Evolutionary conservation across 2,113 vertebrate genomes (phyloP), one percentile per base, ranked within the genome.

Genomic region (Ploceus nigricollis): DNA sequence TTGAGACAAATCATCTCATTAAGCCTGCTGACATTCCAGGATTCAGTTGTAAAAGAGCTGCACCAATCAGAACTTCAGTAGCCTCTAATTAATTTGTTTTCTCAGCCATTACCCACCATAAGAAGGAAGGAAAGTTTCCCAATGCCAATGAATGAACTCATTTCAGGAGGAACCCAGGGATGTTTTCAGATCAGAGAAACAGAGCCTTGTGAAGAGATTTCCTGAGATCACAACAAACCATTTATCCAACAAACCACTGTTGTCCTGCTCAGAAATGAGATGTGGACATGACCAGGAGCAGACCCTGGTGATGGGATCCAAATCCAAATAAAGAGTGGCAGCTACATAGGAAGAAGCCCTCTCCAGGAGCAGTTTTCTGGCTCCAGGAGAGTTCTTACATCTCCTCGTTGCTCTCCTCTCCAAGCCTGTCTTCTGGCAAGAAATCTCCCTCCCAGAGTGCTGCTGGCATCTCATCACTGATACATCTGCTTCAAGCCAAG

Each of bases 1-100:
- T 68, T n/a, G 48, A 91, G 73, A 93, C 70, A 93, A 91, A 90
- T 85, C 4, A 50, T 48, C 93, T 95, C 77, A 81, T 83, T 88
- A 81, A 82, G 54, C 53, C 48, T 58, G 13, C 40, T 90, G 79
- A 80, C 68, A 27, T 44, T 65, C 54, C 11, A 7, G 45, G 58
- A 86, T 73, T 70, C 63, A 39, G 54, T 5, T 76, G 10, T 15
- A 68, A 22, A 30, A 42, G 17, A 87, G 14, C 25, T 18, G 6
- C 54, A 66, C 30, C 17, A 33, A 12, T 19, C 60, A 47, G n/a
- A 60, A 30, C 64, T 28, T 60, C 68, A 33, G 47, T 7, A 53
- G 50, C 66, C 54, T 88, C 58, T 60, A n/a, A 47, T 2, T 42
- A 64, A 94, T 91, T 81, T 53, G 47, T 88, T 82, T 88, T 35